Evolutionary conservation across 2,113 vertebrate genomes (phyloP).

Genomic region (Salminus brasiliensis): DNA sequence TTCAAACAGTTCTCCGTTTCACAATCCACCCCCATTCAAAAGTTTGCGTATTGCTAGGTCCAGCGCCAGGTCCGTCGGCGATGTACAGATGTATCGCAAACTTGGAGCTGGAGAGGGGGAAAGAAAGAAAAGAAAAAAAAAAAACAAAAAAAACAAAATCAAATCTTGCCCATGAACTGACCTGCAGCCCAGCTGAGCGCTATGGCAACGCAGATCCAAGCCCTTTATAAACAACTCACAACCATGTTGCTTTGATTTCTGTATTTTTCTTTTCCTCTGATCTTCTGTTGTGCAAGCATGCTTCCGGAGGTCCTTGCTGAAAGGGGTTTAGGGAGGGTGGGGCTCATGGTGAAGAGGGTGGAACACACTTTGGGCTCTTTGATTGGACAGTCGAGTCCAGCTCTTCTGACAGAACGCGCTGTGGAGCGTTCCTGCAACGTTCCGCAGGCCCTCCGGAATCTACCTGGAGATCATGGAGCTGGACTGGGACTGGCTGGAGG

Average conservation of each 20-base stretch:
- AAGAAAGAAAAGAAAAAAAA: too few relatives aligned
- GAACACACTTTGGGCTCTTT: slow-evolving; percentile 27
- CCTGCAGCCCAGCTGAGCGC: slow-evolving; percentile 50
- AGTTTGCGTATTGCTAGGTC: slow-evolving; percentile 36
- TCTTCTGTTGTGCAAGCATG: slow-evolving; percentile 68
- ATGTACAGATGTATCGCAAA: slow-evolving; percentile 26
- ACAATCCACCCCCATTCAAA: not conserved
- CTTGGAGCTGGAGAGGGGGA: slow-evolving; percentile 5
- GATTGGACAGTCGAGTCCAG: not conserved
- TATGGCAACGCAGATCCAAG: slow-evolving; percentile 52
- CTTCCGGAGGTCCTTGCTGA: slow-evolving; percentile 55
- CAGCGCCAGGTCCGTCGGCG: not conserved
- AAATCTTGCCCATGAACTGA: slow-evolving; percentile 45
- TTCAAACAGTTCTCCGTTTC: slow-evolving; percentile 56
- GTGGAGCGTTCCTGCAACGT: not conserved
- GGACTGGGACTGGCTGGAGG: slow-evolving; percentile 92
- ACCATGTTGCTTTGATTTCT: slow-evolving; percentile 21
- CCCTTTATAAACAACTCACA: slow-evolving; percentile 65
- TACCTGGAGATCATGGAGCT: slow-evolving; percentile 99
- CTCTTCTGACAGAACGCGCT: not conserved
- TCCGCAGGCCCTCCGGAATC: slow-evolving; percentile 46
- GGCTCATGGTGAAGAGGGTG: slow-evolving; percentile 21
- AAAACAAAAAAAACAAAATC: slow-evolving; percentile 19
- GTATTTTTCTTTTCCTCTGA: slow-evolving; percentile 50
- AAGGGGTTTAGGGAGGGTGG: slow-evolving; percentile 47